Conservation (phyloP, 2,888 invertebrate genomes). For the Antheraea yamamai region DNA sequence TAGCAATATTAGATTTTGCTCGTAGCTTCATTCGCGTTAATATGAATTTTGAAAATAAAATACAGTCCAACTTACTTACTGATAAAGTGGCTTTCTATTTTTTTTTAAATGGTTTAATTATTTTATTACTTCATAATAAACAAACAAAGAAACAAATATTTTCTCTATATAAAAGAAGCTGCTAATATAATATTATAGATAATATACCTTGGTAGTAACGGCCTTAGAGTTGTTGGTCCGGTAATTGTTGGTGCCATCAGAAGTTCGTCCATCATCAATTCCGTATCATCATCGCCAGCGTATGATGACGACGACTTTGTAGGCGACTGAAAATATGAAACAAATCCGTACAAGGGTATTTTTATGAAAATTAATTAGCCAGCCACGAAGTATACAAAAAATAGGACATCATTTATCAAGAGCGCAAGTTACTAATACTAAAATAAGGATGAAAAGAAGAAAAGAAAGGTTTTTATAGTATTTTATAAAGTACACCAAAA, state of each 20-base stretch:
- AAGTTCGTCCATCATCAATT: conserved; percentile 91
- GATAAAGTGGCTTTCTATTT: no score
- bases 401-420: not conserved
- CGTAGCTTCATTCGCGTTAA: no score
- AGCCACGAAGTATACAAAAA: not conserved
- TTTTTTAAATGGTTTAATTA: no score
- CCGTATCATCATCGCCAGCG: conserved; percentile 88
- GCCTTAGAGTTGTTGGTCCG: conserved; percentile 86
- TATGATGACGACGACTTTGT: conserved; percentile 86
- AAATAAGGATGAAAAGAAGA: not conserved
- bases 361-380: conserved; percentile 12
- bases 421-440: not conserved
- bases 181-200: not conserved
- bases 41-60: no score
- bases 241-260: conserved; percentile 89
- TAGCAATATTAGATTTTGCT: no score
- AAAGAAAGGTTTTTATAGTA: conserved; percentile 2
- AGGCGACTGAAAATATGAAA: conserved; percentile 77
- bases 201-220: conserved; percentile 84
- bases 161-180: not conserved
- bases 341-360: conserved; percentile 49
- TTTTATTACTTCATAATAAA: no score
- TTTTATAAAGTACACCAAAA: not conserved
- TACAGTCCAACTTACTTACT: no score
- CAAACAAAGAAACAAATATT: no score